A percentile compares a stretch with the other conserved stretches of the same genome.
phyloP scores from a whole-genome alignment of 1,140 invertebrate genomes.

The Drosophila grimshawi region DNA sequence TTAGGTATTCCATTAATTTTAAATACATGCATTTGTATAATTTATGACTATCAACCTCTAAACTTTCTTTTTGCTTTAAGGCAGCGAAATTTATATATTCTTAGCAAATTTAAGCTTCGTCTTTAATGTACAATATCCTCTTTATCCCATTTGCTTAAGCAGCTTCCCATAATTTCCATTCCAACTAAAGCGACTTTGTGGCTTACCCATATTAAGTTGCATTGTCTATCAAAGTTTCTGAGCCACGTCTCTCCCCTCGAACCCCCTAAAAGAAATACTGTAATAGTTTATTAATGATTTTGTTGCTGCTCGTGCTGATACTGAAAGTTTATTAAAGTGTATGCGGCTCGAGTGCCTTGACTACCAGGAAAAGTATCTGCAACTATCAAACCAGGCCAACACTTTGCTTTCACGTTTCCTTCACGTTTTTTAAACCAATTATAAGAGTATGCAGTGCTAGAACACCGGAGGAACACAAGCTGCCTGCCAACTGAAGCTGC shows the following conservation, averaged over 20 bases:
- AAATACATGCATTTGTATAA: no score
- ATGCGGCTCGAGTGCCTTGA: constrained; percentile 29
- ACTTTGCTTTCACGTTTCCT: constrained; percentile 71
- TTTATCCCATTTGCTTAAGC: constrained; percentile 33
- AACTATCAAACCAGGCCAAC: constrained; percentile 73
- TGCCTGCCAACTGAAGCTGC: constrained; percentile 8
- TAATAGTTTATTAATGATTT: constrained; percentile 83
- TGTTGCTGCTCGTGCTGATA: constrained; percentile 31
- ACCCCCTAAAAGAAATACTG: constrained; percentile 59
- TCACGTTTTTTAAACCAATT: constrained; percentile 77
- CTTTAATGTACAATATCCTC: constrained; percentile 15
- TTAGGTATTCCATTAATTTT: no score
- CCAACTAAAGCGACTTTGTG: constrained; percentile 45
- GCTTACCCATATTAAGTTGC: constrained; percentile 64
- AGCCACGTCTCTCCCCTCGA: constrained; percentile 3
- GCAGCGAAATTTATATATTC: not conserved
- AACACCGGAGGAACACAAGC: constrained; percentile 38
- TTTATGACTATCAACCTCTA: no score
- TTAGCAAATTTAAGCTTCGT: not conserved
- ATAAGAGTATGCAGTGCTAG: constrained; percentile 72
- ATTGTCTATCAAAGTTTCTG: constrained; percentile 53
- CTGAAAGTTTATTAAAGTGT: constrained; percentile 70
- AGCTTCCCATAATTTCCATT: constrained; percentile 13
- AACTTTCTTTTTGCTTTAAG: not conserved
- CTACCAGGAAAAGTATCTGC: constrained; percentile 59